A percentile compares a stretch with the other conserved stretches of the same genome.
Conservation (phyloP, 2,888 invertebrate genomes). For the Chaitophorus viminalis region DNA sequence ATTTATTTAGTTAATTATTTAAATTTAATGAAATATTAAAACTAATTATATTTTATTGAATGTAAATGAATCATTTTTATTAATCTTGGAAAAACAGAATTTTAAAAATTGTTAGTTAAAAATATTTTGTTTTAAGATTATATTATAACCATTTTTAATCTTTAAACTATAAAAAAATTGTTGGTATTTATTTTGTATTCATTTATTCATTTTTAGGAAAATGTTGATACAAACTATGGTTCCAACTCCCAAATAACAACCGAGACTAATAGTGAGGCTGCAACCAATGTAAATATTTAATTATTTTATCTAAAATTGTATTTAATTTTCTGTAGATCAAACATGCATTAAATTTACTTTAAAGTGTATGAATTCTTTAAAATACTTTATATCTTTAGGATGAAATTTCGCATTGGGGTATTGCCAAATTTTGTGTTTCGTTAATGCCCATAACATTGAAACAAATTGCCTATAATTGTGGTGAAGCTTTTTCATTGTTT, state of each 20-base stretch:
- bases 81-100: too few species aligned
- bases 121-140: too few species aligned
- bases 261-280: slow-evolving; percentile 25
- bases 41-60: too few species aligned
- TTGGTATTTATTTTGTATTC: background rate
- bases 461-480: slow-evolving; percentile 26
- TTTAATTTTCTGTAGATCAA: background rate
- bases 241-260: slow-evolving; percentile 33
- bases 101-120: too few species aligned
- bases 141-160: background rate
- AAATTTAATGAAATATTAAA: too few species aligned
- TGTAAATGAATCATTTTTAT: too few species aligned
- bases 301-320: background rate
- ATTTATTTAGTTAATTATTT: too few species aligned
- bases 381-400: slow-evolving; percentile 14
- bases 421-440: slow-evolving; percentile 50
- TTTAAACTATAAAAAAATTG: background rate
- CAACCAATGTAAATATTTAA: slow-evolving; percentile 18
- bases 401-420: slow-evolving; percentile 47
- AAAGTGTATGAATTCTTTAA: background rate
- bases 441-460: slow-evolving; percentile 31
- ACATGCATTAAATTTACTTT: background rate
- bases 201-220: slow-evolving; percentile 21
- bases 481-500: slow-evolving; percentile 48
- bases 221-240: background rate